phyloP scores from a whole-genome alignment of 2,888 invertebrate genomes.

The Drosophila algonquin region DNA sequence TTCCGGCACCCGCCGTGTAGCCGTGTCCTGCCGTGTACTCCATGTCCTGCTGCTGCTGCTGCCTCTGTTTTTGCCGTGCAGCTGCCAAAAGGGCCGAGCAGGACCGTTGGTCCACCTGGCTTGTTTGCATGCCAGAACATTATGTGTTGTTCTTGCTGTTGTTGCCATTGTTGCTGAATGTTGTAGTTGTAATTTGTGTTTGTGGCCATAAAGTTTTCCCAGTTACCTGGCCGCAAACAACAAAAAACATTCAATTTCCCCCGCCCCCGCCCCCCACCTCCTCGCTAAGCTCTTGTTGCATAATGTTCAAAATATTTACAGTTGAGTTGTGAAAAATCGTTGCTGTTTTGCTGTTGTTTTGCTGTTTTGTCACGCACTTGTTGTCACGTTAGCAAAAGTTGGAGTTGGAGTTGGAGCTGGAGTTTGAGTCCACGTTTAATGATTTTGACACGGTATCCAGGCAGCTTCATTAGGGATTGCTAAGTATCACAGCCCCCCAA shows the following conservation, averaged over 20 bases:
- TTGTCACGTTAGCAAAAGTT: constrained; percentile 56
- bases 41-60: background rate
- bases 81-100: too few relatives aligned
- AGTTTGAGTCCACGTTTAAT: constrained; percentile 33
- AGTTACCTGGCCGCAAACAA: constrained; percentile 53
- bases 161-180: constrained; percentile 47
- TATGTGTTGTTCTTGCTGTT: constrained; percentile 45
- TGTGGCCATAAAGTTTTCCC: constrained; percentile 70
- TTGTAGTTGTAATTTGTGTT: constrained; percentile 70
- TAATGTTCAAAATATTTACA: constrained; percentile 62
- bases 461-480: constrained; percentile 7
- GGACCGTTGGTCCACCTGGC: constrained; percentile 18
- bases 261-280: too few relatives aligned
- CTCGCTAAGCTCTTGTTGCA: constrained; percentile 6
- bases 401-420: constrained; percentile 7
- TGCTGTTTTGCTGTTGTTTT: constrained; percentile 26
- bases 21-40: background rate
- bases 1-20: constrained; percentile 25
- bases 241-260: constrained; percentile 59
- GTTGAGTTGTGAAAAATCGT: constrained; percentile 38
- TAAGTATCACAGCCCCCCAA: too few relatives aligned
- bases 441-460: constrained; percentile 36
- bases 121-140: constrained; percentile 67
- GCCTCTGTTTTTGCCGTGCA: constrained; percentile 9
- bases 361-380: constrained; percentile 55